Evolutionary conservation across 2,797 vertebrate species (phyloP), one percentile per base, ranked within the genome.

Genomic region (Apogon hyalosoma): DNA sequence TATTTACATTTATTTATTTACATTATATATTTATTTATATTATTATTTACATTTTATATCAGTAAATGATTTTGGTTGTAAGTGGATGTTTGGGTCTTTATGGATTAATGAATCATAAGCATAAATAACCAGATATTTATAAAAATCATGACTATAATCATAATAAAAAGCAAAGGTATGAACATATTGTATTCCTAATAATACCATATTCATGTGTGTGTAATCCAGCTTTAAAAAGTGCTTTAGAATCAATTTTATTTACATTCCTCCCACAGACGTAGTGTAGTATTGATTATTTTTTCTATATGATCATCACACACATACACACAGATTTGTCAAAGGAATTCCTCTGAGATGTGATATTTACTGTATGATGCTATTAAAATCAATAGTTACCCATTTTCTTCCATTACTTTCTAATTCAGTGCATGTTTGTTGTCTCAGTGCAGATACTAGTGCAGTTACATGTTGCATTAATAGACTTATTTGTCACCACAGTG

Each of bases 251-350:
- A 19, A 57, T 55, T n/a, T 14, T 48, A 38, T 24, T 58, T 31
- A 19, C 1, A 2, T 36, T 36, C 52, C 63, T 56, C 63, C 59
- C 43, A 48, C 45, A 47, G 33, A 58, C 49, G 21, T 38, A 14
- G 57, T 9, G 3, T 42, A 11, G 47, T 48, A 72, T 65, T 36
- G 65, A 81, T 64, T 45, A 2, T 8, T 63, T 58, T 61, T 4
- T 42, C 55, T 55, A 47, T 14, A 47, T 7, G 28, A 84, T 86
- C 62, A 65, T 24, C 21, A 24, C 21, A 24, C 21, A 24, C 21
- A 2, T 24, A 24, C 21, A 4, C 21, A 24, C 21, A 24, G 21
- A 24, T 24, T 24, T 24, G 21, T 24, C 2, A 24, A 24, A 24
- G 21, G 21, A 24, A 24, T 24, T 4, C 21, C 21, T 24, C 21